Evolutionary conservation across 2,888 invertebrate species (phyloP).

Genomic region (Polyommatus icarus): DNA sequence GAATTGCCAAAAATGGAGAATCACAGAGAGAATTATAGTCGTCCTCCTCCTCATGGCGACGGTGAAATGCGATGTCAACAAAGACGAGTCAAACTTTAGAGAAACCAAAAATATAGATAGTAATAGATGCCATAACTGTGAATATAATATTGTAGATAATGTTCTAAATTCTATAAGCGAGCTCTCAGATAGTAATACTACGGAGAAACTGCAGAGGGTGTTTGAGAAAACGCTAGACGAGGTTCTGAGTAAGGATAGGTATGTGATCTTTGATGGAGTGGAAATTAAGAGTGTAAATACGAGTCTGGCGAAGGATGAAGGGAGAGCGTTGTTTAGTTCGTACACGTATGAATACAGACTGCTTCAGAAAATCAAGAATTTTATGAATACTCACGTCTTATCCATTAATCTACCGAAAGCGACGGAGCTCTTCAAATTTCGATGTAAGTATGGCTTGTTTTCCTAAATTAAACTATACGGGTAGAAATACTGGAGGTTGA

Average conservation of each 20-base stretch:
- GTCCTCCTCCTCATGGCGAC: constrained; percentile 53
- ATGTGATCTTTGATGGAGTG: constrained; percentile 81
- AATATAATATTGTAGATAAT: constrained; percentile 55
- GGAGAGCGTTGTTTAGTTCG: constrained; percentile 64
- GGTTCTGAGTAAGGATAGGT: constrained; percentile 76
- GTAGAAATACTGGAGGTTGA: no score
- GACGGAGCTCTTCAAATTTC: constrained; percentile 82
- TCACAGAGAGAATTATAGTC: constrained; percentile 50
- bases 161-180: constrained; percentile 57
- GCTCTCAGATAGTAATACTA: constrained; percentile 62
- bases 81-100: constrained; percentile 53
- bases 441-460: constrained; percentile 70
- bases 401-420: constrained; percentile 85
- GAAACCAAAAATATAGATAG: constrained; percentile 62
- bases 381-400: constrained; percentile 81
- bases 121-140: constrained; percentile 75
- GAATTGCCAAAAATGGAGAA: constrained; percentile 60
- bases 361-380: constrained; percentile 80
- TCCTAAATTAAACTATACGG: no score
- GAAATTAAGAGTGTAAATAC: constrained; percentile 63
- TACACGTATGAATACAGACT: constrained; percentile 77
- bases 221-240: constrained; percentile 81
- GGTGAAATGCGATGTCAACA: constrained; percentile 56
- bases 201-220: constrained; percentile 70
- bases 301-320: constrained; percentile 47